phyloP scores from a whole-genome alignment of 2,888 invertebrate species.

The Brenthis daphne region DNA sequence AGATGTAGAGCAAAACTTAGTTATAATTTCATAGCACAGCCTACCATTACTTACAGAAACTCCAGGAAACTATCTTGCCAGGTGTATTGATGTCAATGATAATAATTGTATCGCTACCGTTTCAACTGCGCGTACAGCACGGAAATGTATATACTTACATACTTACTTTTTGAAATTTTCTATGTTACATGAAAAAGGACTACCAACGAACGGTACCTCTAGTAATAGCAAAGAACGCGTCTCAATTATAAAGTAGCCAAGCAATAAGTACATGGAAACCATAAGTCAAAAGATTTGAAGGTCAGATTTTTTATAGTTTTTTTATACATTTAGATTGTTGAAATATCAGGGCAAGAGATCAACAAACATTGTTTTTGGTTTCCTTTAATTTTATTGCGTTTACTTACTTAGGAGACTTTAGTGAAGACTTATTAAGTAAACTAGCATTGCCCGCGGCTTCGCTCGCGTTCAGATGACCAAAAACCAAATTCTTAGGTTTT shows the following conservation, averaged over 20 bases:
- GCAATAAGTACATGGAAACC: constrained; percentile 1
- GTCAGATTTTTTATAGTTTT: background rate
- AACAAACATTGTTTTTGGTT: too few relatives aligned
- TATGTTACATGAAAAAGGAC: background rate
- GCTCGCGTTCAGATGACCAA: too few relatives aligned
- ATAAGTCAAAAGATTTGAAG: constrained; percentile 6
- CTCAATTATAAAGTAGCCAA: background rate
- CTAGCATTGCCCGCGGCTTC: too few relatives aligned
- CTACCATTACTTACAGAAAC: constrained; percentile 34
- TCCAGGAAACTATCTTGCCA: constrained; percentile 33
- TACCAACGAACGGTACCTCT: background rate
- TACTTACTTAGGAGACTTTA: too few relatives aligned
- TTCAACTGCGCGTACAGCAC: constrained; percentile 26
- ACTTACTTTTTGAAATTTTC: background rate
- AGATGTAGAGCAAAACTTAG: constrained; percentile 30
- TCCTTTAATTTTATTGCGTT: too few relatives aligned
- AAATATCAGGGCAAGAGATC: too few relatives aligned
- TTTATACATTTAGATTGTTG: too few relatives aligned
- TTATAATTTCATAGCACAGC: constrained; percentile 27
- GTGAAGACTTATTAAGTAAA: background rate
- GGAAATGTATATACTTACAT: constrained; percentile 28
- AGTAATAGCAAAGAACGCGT: background rate
- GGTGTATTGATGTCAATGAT: constrained; percentile 34
- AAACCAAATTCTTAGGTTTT: too few relatives aligned
- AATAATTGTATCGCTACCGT: constrained; percentile 39